Base-by-base conservation (phyloP, 2,888 invertebrate species). In the Plagodis pulveraria region DNA sequence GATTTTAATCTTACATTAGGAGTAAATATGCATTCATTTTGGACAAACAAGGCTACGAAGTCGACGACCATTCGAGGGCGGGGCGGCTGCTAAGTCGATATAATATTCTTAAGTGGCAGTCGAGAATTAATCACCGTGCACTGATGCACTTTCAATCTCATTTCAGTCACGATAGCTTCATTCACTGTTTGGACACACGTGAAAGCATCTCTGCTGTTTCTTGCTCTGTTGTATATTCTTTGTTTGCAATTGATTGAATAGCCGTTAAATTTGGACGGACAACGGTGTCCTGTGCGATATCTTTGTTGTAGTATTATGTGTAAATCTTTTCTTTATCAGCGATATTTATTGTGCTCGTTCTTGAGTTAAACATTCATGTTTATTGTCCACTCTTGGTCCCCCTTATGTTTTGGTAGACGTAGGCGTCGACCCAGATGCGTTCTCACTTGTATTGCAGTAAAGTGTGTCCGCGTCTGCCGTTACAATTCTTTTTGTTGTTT, bases 101-200 rank as follows among this genome's bases (percentile, higher is more conserved):
- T 80, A 56, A 76, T 80, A 76, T 77, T 78, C 83, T 70, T 83
- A 86, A 86, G 86, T 86, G 87, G 85, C 80, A 81, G 80, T 78
- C 80, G 82, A 74, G 77, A 85, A 86, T 86, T 87, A 84, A 89
- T 84, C 81, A 85, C 78, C 80, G 76, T 83, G 83, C 82, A 86
- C 65, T 74, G 77, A 86, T 89, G 89, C 89, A 89, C 87, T 89
- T 86, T 89, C 90, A 79, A 83, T 90, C 85, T 89, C 84, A 72
- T 77, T 85, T 78, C 72, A 78, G 80, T 84, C 80, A 69, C 70
- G 56, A 52, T 73, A 74, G 73, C 76, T 84, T 84, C 86, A 86
- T 86, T 83, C 80, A 80, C 73, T 65, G 63, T 65, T 70, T 63
- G 12, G 40, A 32, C 38, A 11, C 50, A 45, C 52, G 56, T 46